Percentiles rank a stretch among this genome's conserved stretches.
These are phyloP conservation scores for Hecatera dysodea DNA, from an alignment of 2,888 invertebrate species.

Conservation along the genomic window DNA sequence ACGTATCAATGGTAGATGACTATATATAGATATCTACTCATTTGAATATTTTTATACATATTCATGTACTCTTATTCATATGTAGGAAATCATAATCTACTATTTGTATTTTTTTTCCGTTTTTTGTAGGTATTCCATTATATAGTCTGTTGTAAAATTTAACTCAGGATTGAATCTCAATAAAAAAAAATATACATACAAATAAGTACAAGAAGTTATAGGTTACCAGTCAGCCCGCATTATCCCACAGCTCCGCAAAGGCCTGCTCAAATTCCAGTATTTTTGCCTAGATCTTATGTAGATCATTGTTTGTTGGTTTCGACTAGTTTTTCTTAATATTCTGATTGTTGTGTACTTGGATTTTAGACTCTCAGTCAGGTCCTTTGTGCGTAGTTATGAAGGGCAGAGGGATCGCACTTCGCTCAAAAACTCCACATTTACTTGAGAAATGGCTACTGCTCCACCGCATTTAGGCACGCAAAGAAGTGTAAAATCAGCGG, in stretches of 20 bases:
- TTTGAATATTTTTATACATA: constrained; percentile 37
- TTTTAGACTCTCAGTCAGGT: no score
- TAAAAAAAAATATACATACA: constrained; percentile 2
- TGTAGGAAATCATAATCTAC: constrained; percentile 13
- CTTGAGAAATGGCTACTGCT: no score
- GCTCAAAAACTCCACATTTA: no score
- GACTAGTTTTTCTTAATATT: neutral
- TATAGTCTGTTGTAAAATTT: neutral
- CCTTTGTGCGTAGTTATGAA: no score
- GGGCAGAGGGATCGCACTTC: no score
- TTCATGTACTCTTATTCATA: constrained; percentile 16
- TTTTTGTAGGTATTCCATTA: neutral
- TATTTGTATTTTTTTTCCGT: constrained; percentile 4
- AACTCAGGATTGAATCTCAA: constrained; percentile 6
- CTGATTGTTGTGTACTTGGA: neutral
- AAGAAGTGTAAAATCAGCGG: no score
- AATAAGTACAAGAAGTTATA: neutral
- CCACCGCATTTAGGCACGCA: no score
- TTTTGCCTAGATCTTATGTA: neutral
- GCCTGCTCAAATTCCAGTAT: neutral
- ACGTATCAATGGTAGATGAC: constrained; percentile 9
- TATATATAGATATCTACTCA: constrained; percentile 7
- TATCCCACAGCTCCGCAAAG: neutral
- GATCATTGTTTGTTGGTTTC: neutral
- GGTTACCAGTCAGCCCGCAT: neutral